Base-by-base conservation (phyloP, 1,140 invertebrate genomes). In the Melipona quadrifasciata region DNA sequence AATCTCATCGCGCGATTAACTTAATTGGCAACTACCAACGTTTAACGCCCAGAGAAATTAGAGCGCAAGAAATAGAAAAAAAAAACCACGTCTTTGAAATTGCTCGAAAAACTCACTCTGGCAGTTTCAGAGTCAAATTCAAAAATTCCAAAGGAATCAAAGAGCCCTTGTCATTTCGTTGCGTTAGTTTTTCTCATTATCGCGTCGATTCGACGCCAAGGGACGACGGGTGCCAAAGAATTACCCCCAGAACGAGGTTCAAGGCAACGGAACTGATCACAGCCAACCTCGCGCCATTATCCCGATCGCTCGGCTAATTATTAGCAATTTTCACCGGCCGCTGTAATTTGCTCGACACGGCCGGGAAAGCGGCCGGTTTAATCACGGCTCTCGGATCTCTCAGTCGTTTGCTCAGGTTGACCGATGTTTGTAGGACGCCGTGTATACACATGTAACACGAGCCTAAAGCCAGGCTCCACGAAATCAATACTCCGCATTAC, bases 401-500 rank as follows among this genome's bases (percentile, higher is more conserved):
- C 39, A 1, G 34, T 55, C 67, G 76, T 79, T 79, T 79, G 67
- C 82, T 64, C 39, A 39, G 55, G 58, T 80, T 75, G 80, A 78
- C 88, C 78, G 70, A 90, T 90, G 89, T 90, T 90, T 87, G 88
- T 68, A 88, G 88, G 72, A 88, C 61, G 86, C 57, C 58, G 82
- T 74, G 80, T 85, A 91, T 80, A 87, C 78, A 80, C 80, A 79
- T 90, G 90, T 90, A 89, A 90, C 87, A 76, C 90, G 87, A 86
- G 78, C 82, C 87, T 89, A 90, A 91, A 89, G 76, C 83, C 80
- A 73, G 39, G 67, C 67, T 77, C 80, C 87, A 75, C 87, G 91
- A 91, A 91, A 91, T 91, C 90, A 91, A 91, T 91, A 91, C 90
- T 90, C 86, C 86, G 86, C 86, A 85, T 91, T 91, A 91, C 86